Evolutionary conservation across 2,113 vertebrate species (phyloP), one percentile per base, ranked within the genome.

Genomic region (Eulacestoma nigropectus): DNA sequence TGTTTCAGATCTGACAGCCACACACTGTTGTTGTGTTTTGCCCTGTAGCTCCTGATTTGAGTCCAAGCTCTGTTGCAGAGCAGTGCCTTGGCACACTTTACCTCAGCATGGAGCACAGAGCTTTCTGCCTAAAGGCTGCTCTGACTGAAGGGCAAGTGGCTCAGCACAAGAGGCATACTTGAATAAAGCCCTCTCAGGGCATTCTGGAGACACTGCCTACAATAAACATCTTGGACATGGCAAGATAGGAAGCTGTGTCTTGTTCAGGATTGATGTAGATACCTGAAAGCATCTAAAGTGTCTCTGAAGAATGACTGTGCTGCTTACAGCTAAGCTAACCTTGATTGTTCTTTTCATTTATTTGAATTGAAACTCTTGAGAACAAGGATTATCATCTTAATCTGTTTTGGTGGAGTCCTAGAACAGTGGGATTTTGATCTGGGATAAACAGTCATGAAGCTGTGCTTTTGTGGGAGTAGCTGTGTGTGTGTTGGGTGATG

Each of bases 31-130:
- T 70, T 63, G 30, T 39, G n/a, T 29, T 77, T 72, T 70, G 50
- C 53, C 65, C 69, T 67, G 64, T 55, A 75, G 33, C 59, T 86
- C 49, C 73, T 87, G 73, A 49, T 52, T 21, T 30, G 73, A 89
- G 74, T 69, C 53, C 60, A 64, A 46, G 65, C 73, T 64, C 10
- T 44, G 50, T 22, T 47, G 53, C 73, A 77, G 56, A 84, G 79
- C 69, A 27, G 67, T 52, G 88, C 50, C n/a, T 57, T 67, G 64
- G 76, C 68, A 70, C 68, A 21, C 39, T 33, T 59, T 13, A 25
- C 13, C 56, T 86, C 5, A 0, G 5, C 33, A 15, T 4, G 8
- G 1, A 15, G 16, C 13, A 6, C 1, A 2, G 72, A 68, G 64
- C 56, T 81, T 77, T 76, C 72, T 42, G 18, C 73, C 39, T 50